Base-by-base conservation (phyloP, 2,113 vertebrate genomes). In the Zapus hudsonius region DNA sequence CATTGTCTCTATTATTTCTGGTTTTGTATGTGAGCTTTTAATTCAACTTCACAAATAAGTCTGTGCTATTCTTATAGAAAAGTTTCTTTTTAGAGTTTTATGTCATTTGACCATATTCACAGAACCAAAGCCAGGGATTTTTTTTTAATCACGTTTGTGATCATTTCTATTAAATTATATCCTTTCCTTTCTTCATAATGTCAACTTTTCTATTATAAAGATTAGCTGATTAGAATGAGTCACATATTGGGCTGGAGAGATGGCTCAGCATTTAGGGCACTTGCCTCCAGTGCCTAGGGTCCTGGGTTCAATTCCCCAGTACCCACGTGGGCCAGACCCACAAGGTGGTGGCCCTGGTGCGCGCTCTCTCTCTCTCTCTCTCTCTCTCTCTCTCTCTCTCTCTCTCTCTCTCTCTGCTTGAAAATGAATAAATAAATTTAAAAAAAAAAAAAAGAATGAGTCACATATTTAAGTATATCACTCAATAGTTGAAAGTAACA, bases 31-130 rank as follows among this genome's bases (percentile, higher is more conserved):
- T 42, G 64, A 95, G 42, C 67, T 93, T 92, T 95, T 33, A 87
- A 10, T 87, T 95, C 36, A 93, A 64, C 55, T 90, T 94, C 87
- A 84, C n/a, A 78, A 85, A 57, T 75, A 92, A 90, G 4, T 67
- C 11, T 69, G 0, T 81, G 40, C 61, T 95, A 40, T 88, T 90
- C 31, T 91, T 89, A 78, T 19, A 86, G 47, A 89, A 93, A 88
- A 91, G 42, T 69, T 9, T 5, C 0, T 13, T 87, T 92, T 64
- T 70, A 81, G 25, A 7, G 91, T 25, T 93, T 95, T 74, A 36
- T 63, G 7, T 96, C 63, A 89, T 92, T 86, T 75, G 19, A 83
- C 44, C 31, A 42, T 72, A 52, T 76, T 91, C 52, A 91, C 40
- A 92, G 73, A 80, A 38, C 55, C 94, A 82, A 84, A 83, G 27